Percentiles rank a stretch among this genome's conserved stretches.
phyloP scores from a whole-genome alignment of 2,888 invertebrate species.

The Eupithecia inturbata region DNA sequence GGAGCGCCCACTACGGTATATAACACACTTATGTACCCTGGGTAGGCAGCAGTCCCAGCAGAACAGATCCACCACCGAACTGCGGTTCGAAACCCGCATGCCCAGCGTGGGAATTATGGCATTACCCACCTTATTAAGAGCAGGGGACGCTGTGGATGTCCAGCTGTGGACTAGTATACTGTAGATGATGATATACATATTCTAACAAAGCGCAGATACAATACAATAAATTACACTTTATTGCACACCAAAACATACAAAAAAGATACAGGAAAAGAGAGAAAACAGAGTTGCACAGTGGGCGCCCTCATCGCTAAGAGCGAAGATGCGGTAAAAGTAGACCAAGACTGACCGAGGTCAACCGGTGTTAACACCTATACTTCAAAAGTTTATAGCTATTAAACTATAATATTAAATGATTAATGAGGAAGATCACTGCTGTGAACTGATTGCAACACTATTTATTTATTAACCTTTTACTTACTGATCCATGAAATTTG shows the following conservation, averaged over 20 bases:
- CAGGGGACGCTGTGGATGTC: background rate
- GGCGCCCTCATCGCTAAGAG: too few species aligned
- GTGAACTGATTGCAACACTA: background rate
- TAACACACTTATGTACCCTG: too few species aligned
- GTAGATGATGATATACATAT: background rate
- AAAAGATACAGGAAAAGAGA: too few species aligned
- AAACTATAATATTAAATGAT: too few species aligned
- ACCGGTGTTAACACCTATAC: background rate
- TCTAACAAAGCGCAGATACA: background rate
- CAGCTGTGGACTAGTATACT: background rate
- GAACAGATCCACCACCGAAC: background rate
- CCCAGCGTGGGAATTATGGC: background rate
- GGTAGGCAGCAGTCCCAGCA: background rate
- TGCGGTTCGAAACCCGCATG: background rate
- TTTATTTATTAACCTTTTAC: constrained; percentile 47
- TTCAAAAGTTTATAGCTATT: too few species aligned
- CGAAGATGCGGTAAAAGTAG: background rate
- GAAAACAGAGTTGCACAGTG: too few species aligned
- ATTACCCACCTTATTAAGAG: too few species aligned
- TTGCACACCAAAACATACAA: too few species aligned
- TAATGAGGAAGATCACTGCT: too few species aligned
- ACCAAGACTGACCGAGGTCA: background rate
- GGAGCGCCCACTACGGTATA: too few species aligned
- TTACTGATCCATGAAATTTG: constrained; percentile 91
- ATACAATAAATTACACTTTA: too few species aligned